A percentile compares a stretch with the other conserved stretches of the same genome.
phyloP scores from a whole-genome alignment of 2,797 vertebrate species.

The Muscicapa striata region DNA sequence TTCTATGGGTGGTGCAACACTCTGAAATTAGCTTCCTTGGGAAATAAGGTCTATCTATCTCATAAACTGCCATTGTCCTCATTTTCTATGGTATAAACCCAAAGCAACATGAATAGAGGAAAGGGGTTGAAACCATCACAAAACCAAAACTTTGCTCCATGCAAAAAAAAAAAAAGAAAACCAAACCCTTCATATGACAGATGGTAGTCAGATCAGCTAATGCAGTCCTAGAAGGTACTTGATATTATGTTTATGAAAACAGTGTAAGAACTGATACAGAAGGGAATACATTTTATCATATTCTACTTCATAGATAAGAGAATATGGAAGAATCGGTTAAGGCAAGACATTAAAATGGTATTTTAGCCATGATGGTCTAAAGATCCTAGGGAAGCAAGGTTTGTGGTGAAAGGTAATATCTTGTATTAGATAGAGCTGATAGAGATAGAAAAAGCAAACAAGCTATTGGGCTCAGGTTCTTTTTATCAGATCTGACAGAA shows the following conservation, averaged over 20 bases:
- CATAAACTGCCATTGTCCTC: neutral
- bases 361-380: neutral
- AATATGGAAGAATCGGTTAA: slow-evolving; percentile 3
- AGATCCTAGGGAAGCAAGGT: slow-evolving; percentile 18
- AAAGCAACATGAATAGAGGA: neutral
- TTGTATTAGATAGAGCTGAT: slow-evolving; percentile 53
- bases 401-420: slow-evolving; percentile 34
- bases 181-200: neutral
- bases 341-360: slow-evolving; percentile 8
- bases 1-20: neutral
- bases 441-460: slow-evolving; percentile 36
- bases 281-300: slow-evolving; percentile 18
- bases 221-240: neutral
- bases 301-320: slow-evolving; percentile 8
- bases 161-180: neutral
- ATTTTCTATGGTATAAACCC: neutral
- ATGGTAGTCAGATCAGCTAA: neutral
- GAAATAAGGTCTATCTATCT: slow-evolving; percentile 17
- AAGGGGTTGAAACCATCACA: accelerated
- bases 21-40: slow-evolving; percentile 24
- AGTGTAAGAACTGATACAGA: neutral
- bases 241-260: neutral
- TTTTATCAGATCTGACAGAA: slow-evolving; percentile 49
- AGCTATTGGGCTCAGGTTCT: slow-evolving; percentile 12
- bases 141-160: neutral